A percentile compares a stretch with the other conserved stretches of the same genome.
These are phyloP conservation scores for Charanyca ferruginea DNA, from an alignment of 2,888 invertebrate species.

Conservation along the genomic window DNA sequence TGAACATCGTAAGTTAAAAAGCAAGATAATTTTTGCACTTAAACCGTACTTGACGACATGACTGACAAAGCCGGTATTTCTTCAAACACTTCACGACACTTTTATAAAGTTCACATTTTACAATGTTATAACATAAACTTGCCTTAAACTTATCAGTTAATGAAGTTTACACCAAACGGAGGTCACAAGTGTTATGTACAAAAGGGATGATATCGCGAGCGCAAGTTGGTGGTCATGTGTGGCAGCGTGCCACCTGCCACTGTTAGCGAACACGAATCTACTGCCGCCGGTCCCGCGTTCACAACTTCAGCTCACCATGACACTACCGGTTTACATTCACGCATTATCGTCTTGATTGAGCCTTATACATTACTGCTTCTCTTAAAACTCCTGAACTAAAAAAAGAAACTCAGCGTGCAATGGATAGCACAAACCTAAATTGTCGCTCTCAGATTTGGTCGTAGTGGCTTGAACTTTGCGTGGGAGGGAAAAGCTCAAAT, in stretches of 20 bases:
- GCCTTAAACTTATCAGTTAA: constrained; percentile 63
- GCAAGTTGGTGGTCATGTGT: constrained; percentile 75
- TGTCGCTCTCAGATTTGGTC: constrained; percentile 4
- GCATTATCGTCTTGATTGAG: constrained; percentile 17
- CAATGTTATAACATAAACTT: constrained; percentile 67
- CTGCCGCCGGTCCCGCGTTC: constrained; percentile 85
- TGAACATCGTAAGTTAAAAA: constrained; percentile 77
- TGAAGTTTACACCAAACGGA: constrained; percentile 65
- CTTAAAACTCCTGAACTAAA: neutral
- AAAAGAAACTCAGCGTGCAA: constrained; percentile 60
- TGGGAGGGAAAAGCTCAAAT: constrained; percentile 71
- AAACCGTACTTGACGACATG: constrained; percentile 85
- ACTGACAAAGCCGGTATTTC: constrained; percentile 82
- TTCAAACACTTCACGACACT: constrained; percentile 87
- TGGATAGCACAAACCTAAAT: constrained; percentile 59
- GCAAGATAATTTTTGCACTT: constrained; percentile 85
- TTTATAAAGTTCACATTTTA: constrained; percentile 78
- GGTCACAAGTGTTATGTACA: constrained; percentile 86
- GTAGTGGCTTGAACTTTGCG: constrained; percentile 53
- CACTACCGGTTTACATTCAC: constrained; percentile 38
- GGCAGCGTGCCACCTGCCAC: constrained; percentile 86
- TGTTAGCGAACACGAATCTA: constrained; percentile 84
- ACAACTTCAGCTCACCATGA: constrained; percentile 76
- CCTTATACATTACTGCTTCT: constrained; percentile 58
- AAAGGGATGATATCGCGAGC: constrained; percentile 84